phyloP scores from a whole-genome alignment of 2,113 vertebrate species.

The Hypanus sabinus region DNA sequence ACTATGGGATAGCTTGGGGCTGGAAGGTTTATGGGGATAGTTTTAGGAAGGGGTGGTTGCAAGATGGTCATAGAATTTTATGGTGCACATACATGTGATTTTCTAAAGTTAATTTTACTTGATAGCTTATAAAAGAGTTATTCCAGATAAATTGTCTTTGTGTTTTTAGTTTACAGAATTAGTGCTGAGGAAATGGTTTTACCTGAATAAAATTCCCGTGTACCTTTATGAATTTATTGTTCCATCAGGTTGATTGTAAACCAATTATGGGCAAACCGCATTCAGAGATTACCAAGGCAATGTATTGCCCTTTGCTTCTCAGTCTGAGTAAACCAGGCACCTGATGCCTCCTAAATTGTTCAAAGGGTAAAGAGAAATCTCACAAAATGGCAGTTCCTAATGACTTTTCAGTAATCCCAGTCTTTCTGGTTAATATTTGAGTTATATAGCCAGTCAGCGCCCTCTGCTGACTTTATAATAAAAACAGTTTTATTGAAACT shows the following conservation, averaged over 20 bases:
- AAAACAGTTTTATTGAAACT: neutral
- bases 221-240: neutral
- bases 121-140: too few relatives aligned
- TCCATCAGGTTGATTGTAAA: neutral
- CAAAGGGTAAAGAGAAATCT: neutral
- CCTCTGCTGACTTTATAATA: neutral
- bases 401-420: neutral
- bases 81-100: too few relatives aligned
- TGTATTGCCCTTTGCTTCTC: neutral
- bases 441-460: neutral
- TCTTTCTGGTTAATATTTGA: neutral
- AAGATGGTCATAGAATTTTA: too few relatives aligned
- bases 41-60: too few relatives aligned
- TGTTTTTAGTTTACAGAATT: too few relatives aligned
- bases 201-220: neutral
- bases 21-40: too few relatives aligned
- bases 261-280: neutral
- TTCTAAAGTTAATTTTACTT: too few relatives aligned
- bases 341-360: conserved; percentile 4
- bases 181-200: neutral
- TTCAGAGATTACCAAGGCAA: neutral
- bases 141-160: too few relatives aligned
- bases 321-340: neutral
- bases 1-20: too few relatives aligned
- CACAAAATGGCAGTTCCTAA: neutral